These are phyloP conservation scores for Odontocolon sp. DNA, from an alignment of 2,888 invertebrate genomes.

Conservation along the genomic window DNA sequence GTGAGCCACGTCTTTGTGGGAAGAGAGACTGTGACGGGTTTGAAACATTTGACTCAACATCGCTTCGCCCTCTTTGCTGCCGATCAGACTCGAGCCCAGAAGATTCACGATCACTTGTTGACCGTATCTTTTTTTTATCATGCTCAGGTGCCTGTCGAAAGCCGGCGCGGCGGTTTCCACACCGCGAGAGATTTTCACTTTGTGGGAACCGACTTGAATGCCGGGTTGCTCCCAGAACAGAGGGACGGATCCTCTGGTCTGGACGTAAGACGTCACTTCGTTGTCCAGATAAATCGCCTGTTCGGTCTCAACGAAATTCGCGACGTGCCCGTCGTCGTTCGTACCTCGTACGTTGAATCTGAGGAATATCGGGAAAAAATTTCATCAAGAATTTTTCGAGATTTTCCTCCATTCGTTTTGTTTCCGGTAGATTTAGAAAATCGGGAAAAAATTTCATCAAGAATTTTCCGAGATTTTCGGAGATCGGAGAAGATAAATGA, in stretches of 20 bases:
- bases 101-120: constrained; percentile 95
- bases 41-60: constrained; percentile 97
- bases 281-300: constrained; percentile 97
- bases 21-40: constrained; percentile 91
- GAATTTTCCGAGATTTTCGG: too few relatives aligned
- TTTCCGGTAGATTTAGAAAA: too few relatives aligned
- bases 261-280: constrained; percentile 93
- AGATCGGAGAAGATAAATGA: too few relatives aligned
- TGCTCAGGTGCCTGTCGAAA: constrained; percentile 94
- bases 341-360: constrained; percentile 99
- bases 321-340: constrained; percentile 99
- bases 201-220: constrained; percentile 98
- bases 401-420: background rate
- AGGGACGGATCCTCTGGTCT: constrained; percentile 98
- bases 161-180: constrained; percentile 97
- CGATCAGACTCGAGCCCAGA: constrained; percentile 93
- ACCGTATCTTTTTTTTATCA: constrained; percentile 94
- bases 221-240: constrained; percentile 99
- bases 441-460: too few relatives aligned
- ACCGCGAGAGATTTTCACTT: constrained; percentile 97
- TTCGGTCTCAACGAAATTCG: constrained; percentile 99
- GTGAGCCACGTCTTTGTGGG: constrained; percentile 91
- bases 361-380: constrained; percentile 38
- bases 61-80: constrained; percentile 98
- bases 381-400: background rate